Evolutionary conservation across 2,888 invertebrate genomes (phyloP), one percentile per base, ranked within the genome.

Genomic region (Acrobasis suavella): DNA sequence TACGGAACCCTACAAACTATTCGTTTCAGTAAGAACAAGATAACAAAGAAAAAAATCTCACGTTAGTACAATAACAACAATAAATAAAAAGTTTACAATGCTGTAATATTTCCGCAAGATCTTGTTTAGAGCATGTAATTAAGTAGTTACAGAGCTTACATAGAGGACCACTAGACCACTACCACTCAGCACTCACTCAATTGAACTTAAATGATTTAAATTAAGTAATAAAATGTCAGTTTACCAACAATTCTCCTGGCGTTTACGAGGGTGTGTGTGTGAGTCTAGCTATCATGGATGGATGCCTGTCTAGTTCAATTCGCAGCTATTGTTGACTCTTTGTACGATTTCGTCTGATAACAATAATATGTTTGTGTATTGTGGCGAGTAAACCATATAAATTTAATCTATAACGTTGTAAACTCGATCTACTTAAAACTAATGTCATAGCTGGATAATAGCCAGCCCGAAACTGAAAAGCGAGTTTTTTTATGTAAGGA

Each of bases 171-270:
- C 0, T 32, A 32, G 32, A 32, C 32, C 32, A 32, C 32, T 32
- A 32, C 7, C 2, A 46, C 14, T 14, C 6, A 32, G 5, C 2
- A 46, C 14, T 14, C 6, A 46, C 46, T 46, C n/a, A 46, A 46
- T 46, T n/a, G 1, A 12, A 14, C 46, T 6, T 46, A 10, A 46
- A n/a, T n/a, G 12, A 46, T 14, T 46, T 14, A 46, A 46, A 46
- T 46, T n/a, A 46, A 46, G 46, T 46, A n/a, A 46, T 46, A 46
- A 46, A 46, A 46, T 46, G 46, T 46, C 46, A 14, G 46, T n/a
- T 42, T 5, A n/a, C n/a, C 1, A 5, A n/a, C n/a, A 14, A 46
- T 46, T 46, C 14, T 2, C 12, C 12, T 46, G 12, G 3, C 2
- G 12, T 6, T 12, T 46, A n/a, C n/a, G 46, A 14, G 14, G 2